Percentiles rank a stretch among this genome's conserved stretches.
These are phyloP conservation scores for Phyllostomus hastatus DNA, from an alignment of 2,113 vertebrate species.

Conservation along the genomic window DNA sequence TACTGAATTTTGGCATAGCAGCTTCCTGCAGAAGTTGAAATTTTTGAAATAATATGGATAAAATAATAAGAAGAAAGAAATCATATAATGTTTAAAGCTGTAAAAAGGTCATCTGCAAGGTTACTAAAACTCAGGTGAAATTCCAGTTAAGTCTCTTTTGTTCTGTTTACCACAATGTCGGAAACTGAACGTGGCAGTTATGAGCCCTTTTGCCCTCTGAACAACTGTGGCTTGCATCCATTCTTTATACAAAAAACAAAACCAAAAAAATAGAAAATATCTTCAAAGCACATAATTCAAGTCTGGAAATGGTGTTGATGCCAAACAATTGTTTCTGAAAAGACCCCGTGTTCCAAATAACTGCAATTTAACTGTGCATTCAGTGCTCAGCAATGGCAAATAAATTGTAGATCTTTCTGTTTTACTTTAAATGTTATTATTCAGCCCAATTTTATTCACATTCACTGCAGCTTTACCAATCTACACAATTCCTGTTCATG, in stretches of 20 bases:
- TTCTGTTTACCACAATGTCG: slow-evolving; percentile 5
- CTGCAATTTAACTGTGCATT: slow-evolving; percentile 60
- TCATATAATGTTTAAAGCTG: slow-evolving; percentile 16
- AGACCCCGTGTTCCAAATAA: slow-evolving; percentile 59
- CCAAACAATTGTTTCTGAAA: slow-evolving; percentile 59
- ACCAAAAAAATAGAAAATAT: neutral
- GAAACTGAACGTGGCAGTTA: slow-evolving; percentile 48
- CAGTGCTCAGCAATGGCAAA: slow-evolving; percentile 50
- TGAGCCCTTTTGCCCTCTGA: slow-evolving; percentile 24
- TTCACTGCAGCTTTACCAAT: slow-evolving; percentile 46
- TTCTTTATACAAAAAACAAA: neutral
- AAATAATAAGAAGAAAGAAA: slow-evolving; percentile 25
- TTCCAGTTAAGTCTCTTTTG: slow-evolving; percentile 37
- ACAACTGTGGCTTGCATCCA: slow-evolving; percentile 35
- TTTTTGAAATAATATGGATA: slow-evolving; percentile 48
- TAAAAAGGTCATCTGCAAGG: neutral
- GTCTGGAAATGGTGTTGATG: slow-evolving; percentile 45
- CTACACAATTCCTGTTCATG: slow-evolving; percentile 39
- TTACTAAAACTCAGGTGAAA: slow-evolving; percentile 40
- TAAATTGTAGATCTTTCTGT: slow-evolving; percentile 59
- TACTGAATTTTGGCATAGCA: slow-evolving; percentile 10
- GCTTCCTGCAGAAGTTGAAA: slow-evolving; percentile 22
- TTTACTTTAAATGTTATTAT: slow-evolving; percentile 68
- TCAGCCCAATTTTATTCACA: slow-evolving; percentile 60
- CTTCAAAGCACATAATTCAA: slow-evolving; percentile 45